Conservation (phyloP, 2,888 invertebrate species). For the Brachypalpus laphriformis region DNA sequence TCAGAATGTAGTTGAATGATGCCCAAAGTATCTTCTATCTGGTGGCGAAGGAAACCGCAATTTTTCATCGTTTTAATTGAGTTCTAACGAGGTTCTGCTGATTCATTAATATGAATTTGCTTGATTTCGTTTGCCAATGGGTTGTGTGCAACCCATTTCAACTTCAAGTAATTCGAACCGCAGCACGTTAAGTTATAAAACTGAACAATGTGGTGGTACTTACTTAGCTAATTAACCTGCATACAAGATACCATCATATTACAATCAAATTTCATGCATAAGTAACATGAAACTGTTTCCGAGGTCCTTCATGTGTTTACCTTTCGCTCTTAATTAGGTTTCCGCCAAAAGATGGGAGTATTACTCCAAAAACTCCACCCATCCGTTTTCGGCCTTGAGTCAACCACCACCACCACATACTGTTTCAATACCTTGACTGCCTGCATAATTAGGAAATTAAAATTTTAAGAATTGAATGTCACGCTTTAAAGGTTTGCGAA, state of each 20-base stretch:
- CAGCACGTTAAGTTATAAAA: slow-evolving; percentile 33
- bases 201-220: neutral
- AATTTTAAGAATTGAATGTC: slow-evolving; percentile 64
- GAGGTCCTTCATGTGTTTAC: slow-evolving; percentile 51
- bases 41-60: neutral
- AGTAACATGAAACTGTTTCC: slow-evolving; percentile 43
- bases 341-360: neutral
- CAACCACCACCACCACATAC: neutral
- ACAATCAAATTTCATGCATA: slow-evolving; percentile 62
- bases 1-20: slow-evolving; percentile 18
- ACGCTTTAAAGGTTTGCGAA: slow-evolving; percentile 42
- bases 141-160: neutral
- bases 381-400: slow-evolving; percentile 9
- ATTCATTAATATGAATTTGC: neutral
- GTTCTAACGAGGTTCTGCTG: neutral
- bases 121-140: neutral
- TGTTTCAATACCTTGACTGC: no score
- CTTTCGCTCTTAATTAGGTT: slow-evolving; percentile 42
- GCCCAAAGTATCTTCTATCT: slow-evolving; percentile 36
- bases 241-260: slow-evolving; percentile 63
- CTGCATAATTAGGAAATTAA: slow-evolving; percentile 71
- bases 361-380: neutral
- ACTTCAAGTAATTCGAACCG: slow-evolving; percentile 35
- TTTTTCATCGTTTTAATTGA: slow-evolving; percentile 10
- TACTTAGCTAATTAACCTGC: slow-evolving; percentile 70